Evolutionary conservation across 2,888 invertebrate species (phyloP), one percentile per base, ranked within the genome.

Genomic region (Melanargia galathea): DNA sequence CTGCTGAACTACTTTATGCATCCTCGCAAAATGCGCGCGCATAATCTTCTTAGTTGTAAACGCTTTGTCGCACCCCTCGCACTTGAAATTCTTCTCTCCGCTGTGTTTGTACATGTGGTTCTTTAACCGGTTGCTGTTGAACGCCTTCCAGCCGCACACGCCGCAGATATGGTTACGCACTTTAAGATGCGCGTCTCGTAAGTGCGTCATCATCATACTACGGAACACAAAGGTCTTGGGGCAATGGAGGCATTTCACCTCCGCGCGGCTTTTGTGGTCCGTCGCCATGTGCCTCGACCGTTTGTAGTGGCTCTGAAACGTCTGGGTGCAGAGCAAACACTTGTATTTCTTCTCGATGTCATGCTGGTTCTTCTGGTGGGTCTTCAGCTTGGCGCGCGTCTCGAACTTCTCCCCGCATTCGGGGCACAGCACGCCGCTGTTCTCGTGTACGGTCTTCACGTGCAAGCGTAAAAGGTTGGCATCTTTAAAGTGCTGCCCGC

Each of bases 101-200:
- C 88, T 90, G 35, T 90, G 90, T 30, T 90, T 90, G 26, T 83
- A 90, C 90, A 90, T 90, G 62, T 91, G 91, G 24, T 87, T 87
- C 69, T 92, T 92, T 58, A 94, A 75, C 0, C 93, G 79, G 55
- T 92, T 90, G 24, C 86, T 90, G 51, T 84, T 87, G 43, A 87
- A 89, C 0, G 90, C 87, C 55, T 84, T 87, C 83, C 84, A 90
- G 0, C 90, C 90, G 24, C 91, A 91, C 0, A 90, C 81, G 0
- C 85, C 78, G 63, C 91, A 91, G 0, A 83, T 74, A 43, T 87
- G 82, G 43, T 90, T 86, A 10, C 88, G 73, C 0, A 87, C 86
- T 67, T 90, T 90, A 43, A 91, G 69, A 71, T 91, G 91, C 0
- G 87, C 80, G 35, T 88, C 88, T 0, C 89, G 67, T 1, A 90